Evolutionary conservation across 1,140 invertebrate species (phyloP).

Genomic region (Drosophila sproati): DNA sequence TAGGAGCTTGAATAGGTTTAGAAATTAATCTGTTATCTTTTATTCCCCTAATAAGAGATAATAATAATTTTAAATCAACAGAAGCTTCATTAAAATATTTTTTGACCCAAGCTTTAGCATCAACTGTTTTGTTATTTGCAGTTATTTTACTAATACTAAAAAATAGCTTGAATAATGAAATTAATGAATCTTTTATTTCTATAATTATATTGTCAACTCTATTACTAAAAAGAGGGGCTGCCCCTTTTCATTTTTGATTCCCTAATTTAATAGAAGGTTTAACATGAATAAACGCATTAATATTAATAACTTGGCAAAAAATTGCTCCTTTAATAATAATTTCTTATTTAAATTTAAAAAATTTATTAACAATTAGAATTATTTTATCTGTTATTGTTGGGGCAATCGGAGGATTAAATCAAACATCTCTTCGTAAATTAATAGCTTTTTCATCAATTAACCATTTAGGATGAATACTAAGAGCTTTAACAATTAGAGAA

Average conservation of each 20-base stretch:
- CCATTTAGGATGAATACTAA: slow-evolving; percentile 86
- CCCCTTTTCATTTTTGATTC: slow-evolving; percentile 85
- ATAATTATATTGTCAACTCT: slow-evolving; percentile 68
- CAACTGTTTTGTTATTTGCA: slow-evolving; percentile 84
- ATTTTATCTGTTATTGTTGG: slow-evolving; percentile 83
- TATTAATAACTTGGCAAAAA: slow-evolving; percentile 86
- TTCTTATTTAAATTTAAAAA: slow-evolving; percentile 78
- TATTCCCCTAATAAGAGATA: slow-evolving; percentile 85
- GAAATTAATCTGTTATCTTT: slow-evolving; percentile 86
- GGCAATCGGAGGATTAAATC: slow-evolving; percentile 84
- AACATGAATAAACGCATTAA: slow-evolving; percentile 84
- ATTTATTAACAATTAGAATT: slow-evolving; percentile 74
- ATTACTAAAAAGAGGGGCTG: slow-evolving; percentile 85
- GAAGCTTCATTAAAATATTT: slow-evolving; percentile 86
- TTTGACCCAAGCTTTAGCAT: slow-evolving; percentile 85
- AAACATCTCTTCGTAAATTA: slow-evolving; percentile 85
- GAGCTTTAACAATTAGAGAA: slow-evolving; percentile 77
- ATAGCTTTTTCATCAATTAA: slow-evolving; percentile 86
- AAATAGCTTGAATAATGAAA: slow-evolving; percentile 68
- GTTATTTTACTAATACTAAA: slow-evolving; percentile 83
- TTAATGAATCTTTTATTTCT: slow-evolving; percentile 43
- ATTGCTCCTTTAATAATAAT: slow-evolving; percentile 85
- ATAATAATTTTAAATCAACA: slow-evolving; percentile 84
- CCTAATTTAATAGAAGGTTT: slow-evolving; percentile 85
- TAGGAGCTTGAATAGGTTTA: slow-evolving; percentile 86